Percentiles rank a stretch among this genome's conserved stretches.
phyloP scores from a whole-genome alignment of 2,113 vertebrate species.

The Hippocampus zosterae region DNA sequence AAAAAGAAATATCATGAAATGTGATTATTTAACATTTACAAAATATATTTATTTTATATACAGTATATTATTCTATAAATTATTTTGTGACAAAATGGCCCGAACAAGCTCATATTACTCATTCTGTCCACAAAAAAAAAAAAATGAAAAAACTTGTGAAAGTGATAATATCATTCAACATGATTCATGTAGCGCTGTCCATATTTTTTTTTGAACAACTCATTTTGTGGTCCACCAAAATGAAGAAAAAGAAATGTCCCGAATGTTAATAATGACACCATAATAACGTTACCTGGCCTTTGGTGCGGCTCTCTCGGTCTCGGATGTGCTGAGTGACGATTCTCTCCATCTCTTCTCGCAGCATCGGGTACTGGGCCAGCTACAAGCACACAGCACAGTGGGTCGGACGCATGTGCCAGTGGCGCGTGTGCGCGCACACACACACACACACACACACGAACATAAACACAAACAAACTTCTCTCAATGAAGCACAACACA shows the following conservation, averaged over 20 bases:
- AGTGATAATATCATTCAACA: too few relatives aligned
- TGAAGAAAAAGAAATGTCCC: background rate
- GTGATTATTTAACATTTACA: too few relatives aligned
- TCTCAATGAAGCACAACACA: constrained; percentile 44
- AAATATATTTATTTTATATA: too few relatives aligned
- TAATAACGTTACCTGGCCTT: constrained; percentile 79
- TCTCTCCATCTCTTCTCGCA: constrained; percentile 97
- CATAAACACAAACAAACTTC: constrained; percentile 14
- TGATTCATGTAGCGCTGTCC: too few relatives aligned
- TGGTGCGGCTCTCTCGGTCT: constrained; percentile 90
- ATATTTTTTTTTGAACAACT: background rate
- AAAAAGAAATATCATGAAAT: too few relatives aligned
- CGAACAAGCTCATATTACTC: too few relatives aligned
- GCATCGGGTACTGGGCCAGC: constrained; percentile 93
- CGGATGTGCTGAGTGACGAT: constrained; percentile 97
- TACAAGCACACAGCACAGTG: constrained; percentile 67
- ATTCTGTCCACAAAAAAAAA: too few relatives aligned
- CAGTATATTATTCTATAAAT: too few relatives aligned
- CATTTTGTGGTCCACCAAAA: background rate
- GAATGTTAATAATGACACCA: background rate
- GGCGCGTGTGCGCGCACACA: too few relatives aligned
- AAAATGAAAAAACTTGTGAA: too few relatives aligned
- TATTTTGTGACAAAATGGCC: too few relatives aligned
- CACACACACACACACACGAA: background rate
- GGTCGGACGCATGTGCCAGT: constrained; percentile 43